Conservation (phyloP, 2,888 invertebrate genomes). For the Phengaris alcon region DNA sequence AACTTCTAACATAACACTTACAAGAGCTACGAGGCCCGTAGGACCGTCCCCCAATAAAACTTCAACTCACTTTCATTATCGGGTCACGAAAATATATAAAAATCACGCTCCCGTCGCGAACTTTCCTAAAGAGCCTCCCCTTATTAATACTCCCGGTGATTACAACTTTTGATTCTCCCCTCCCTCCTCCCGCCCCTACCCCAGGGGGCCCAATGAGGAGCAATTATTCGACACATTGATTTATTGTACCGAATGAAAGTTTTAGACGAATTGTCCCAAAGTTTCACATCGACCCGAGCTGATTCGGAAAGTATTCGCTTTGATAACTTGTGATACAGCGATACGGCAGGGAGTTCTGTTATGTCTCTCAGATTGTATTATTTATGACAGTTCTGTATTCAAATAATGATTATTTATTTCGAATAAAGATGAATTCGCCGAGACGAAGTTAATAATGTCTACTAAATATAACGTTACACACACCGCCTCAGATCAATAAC, state of each 20-base stretch:
- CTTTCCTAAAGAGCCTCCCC: slow-evolving; percentile 21
- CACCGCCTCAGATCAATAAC: too few relatives aligned
- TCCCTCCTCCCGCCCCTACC: neutral
- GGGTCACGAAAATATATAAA: slow-evolving; percentile 5
- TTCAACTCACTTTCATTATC: neutral
- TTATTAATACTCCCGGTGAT: slow-evolving; percentile 28
- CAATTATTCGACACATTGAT: slow-evolving; percentile 78
- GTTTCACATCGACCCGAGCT: slow-evolving; percentile 49
- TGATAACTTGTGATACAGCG: slow-evolving; percentile 52
- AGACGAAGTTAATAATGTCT: too few relatives aligned
- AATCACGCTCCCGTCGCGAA: slow-evolving; percentile 12
- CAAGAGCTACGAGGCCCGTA: neutral
- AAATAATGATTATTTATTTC: neutral
- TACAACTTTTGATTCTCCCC: slow-evolving; percentile 23
- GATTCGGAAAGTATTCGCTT: slow-evolving; percentile 60
- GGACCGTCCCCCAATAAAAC: slow-evolving; percentile 12
- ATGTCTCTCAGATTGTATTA: neutral
- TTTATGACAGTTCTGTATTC: neutral
- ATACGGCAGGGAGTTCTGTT: slow-evolving; percentile 29
- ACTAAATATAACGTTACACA: too few relatives aligned
- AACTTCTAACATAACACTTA: neutral
- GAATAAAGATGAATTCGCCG: too few relatives aligned
- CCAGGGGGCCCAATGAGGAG: slow-evolving; percentile 47
- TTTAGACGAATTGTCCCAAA: slow-evolving; percentile 54
- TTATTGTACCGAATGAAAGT: slow-evolving; percentile 66